Evolutionary conservation across 2,888 invertebrate genomes (phyloP).

Genomic region (Archips crataeganus): DNA sequence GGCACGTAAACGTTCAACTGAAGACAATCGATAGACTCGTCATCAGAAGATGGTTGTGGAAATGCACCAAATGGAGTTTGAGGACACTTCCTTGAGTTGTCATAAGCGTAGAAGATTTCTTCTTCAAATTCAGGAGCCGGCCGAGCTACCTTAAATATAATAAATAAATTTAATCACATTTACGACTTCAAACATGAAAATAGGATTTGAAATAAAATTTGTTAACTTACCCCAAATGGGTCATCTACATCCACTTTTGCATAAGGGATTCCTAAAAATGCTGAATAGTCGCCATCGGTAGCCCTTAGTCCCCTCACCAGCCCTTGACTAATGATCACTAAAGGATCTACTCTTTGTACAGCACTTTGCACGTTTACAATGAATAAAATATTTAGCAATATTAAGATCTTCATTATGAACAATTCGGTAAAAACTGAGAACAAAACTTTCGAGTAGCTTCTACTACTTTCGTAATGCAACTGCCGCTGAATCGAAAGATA

Average conservation of each 20-base stretch:
- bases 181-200: background rate
- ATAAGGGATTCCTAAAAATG: constrained; percentile 77
- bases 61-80: constrained; percentile 49
- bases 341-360: constrained; percentile 70
- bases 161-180: background rate
- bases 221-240: constrained; percentile 77
- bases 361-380: constrained; percentile 50
- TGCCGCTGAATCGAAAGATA: constrained; percentile 49
- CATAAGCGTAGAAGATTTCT: constrained; percentile 68
- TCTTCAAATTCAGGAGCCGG: constrained; percentile 63
- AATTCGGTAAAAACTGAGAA: constrained; percentile 41
- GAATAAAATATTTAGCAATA: constrained; percentile 50
- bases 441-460: constrained; percentile 17
- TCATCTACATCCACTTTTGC: constrained; percentile 68
- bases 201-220: background rate
- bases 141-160: constrained; percentile 57
- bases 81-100: constrained; percentile 68
- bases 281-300: constrained; percentile 70
- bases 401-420: constrained; percentile 52
- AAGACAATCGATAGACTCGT: constrained; percentile 85
- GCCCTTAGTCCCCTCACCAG: constrained; percentile 72
- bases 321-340: constrained; percentile 74
- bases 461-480: constrained; percentile 39
- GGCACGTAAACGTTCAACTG: constrained; percentile 87
- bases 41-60: constrained; percentile 5